Base-by-base conservation (phyloP, 1,140 invertebrate genomes). In the Oscheius sp. region DNA sequence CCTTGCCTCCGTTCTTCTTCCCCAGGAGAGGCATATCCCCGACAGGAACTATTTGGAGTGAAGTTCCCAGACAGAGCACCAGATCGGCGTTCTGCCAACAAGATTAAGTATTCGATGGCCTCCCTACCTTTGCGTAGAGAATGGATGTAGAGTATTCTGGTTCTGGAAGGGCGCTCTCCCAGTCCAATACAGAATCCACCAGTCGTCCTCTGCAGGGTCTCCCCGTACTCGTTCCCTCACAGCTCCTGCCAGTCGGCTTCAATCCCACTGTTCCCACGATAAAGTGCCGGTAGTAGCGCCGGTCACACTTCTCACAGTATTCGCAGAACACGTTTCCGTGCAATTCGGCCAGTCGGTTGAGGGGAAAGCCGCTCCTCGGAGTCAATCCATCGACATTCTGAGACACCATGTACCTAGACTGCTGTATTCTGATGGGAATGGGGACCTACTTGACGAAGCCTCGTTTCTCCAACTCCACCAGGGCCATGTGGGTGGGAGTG, bases 281-380 rank as follows among this genome's bases (percentile, higher is more conserved):
- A 7, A 59, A 13, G 15, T 76, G 45, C 35, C 75, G 78, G 71
- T 71, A 81, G 64, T 78, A 78, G 46, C 72, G 61, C 45, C 79
- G 82, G 85, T 90, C 88, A 87, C 95, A 99, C 81, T 90, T 89
- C 80, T 91, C 90, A 85, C 95, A 99, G 82, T 95, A 90, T 86
- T 97, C 94, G 52, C 93, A 88, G 86, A 95, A 98, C 91, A 99
- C 97, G 85, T 99, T 98, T 36, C 96, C 96, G 88, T 99, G 96
- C 32, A 99, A 87, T 86, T 99, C 96, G 36, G 94, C 90, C 66
- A 99, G 85, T 83, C 90, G 86, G 76, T 90, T 88, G 68, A 94
- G 88, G 15, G 89, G 85, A 72, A 97, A 85, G 18, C 94, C 94
- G 42, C 92, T 94, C 79, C 91, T 89, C n/a, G 96, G 86, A 87